These are phyloP conservation scores for Abrostola triplasia DNA, from an alignment of 2,888 invertebrate genomes.

Conservation along the genomic window DNA sequence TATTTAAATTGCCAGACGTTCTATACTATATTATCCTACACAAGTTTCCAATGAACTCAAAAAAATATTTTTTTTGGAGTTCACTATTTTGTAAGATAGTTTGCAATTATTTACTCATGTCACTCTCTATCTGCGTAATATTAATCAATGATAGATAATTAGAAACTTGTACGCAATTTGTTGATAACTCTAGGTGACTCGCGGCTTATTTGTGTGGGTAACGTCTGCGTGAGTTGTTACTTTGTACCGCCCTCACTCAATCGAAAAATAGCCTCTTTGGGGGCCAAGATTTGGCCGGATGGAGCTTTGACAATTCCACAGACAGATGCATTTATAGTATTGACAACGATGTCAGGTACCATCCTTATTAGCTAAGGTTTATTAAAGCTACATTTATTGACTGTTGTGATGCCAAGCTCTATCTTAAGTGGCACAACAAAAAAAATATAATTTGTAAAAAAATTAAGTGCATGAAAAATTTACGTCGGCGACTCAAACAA, in stretches of 20 bases:
- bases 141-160: too few species aligned
- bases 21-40: too few species aligned
- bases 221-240: constrained; percentile 45
- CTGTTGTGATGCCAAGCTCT: too few species aligned
- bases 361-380: neutral
- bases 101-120: too few species aligned
- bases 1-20: too few species aligned
- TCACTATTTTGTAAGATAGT: too few species aligned
- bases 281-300: constrained; percentile 76
- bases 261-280: constrained; percentile 79
- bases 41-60: too few species aligned
- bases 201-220: constrained; percentile 25
- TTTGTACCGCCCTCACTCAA: constrained; percentile 73
- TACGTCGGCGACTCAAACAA: too few species aligned
- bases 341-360: constrained; percentile 1
- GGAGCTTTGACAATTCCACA: constrained; percentile 57
- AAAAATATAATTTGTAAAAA: too few species aligned
- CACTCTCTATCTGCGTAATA: neutral
- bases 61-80: too few species aligned
- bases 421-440: too few species aligned
- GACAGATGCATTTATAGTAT: constrained; percentile 43
- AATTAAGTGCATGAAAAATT: too few species aligned
- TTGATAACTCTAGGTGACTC: constrained; percentile 31
- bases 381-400: neutral
- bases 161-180: constrained; percentile 14